Percentiles rank a stretch among this genome's conserved stretches.
phyloP scores from a whole-genome alignment of 2,888 invertebrate species.

The Tenthredo livida region DNA sequence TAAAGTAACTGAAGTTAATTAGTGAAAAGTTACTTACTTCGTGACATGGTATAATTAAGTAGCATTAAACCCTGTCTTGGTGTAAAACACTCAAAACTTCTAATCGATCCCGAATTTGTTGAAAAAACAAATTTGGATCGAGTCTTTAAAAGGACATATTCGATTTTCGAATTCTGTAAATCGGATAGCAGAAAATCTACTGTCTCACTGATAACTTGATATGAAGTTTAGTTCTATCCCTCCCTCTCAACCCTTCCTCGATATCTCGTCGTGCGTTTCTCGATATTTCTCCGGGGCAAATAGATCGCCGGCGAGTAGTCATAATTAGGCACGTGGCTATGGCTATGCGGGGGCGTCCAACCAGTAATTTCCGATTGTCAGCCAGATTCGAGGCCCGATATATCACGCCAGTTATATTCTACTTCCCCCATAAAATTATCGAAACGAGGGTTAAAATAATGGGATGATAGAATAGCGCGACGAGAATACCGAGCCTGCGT shows the following conservation, averaged over 20 bases:
- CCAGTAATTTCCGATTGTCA: constrained; percentile 28
- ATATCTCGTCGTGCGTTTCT: not conserved
- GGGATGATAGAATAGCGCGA: constrained; percentile 53
- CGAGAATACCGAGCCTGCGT: not conserved
- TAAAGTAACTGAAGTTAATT: too few relatives aligned
- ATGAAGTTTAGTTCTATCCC: not conserved
- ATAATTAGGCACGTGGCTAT: constrained; percentile 12
- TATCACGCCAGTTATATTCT: constrained; percentile 66
- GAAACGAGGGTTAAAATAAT: constrained; percentile 74
- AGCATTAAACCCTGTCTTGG: too few relatives aligned
- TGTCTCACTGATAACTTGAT: not conserved
- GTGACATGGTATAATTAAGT: too few relatives aligned
- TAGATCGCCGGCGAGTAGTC: not conserved
- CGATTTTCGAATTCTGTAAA: not conserved
- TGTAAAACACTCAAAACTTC: too few relatives aligned
- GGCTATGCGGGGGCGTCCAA: constrained; percentile 18
- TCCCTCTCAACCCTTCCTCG: not conserved
- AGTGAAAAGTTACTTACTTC: too few relatives aligned
- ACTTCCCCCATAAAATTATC: constrained; percentile 74
- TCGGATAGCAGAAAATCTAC: not conserved
- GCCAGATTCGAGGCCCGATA: not conserved
- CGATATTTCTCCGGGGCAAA: constrained; percentile 10
- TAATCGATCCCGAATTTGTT: not conserved
- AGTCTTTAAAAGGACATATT: not conserved
- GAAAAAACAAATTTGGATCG: not conserved